A percentile compares a stretch with the other conserved stretches of the same genome.
Conservation (phyloP, 2,888 invertebrate genomes). For the Parnassius apollo region DNA sequence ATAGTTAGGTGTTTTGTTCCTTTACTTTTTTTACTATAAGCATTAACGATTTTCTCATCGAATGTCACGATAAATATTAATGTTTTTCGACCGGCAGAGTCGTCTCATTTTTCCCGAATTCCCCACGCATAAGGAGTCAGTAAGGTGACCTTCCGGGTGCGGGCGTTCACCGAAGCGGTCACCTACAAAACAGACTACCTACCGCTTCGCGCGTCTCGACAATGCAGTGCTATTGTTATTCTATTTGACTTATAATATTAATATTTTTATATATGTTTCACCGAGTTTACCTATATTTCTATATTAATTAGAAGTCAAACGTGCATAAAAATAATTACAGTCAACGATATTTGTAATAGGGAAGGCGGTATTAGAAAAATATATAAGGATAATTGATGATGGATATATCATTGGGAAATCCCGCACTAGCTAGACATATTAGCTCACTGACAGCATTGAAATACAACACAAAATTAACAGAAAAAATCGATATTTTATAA, state of each 20-base stretch:
- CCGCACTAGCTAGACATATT: background rate
- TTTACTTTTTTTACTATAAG: background rate
- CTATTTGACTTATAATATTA: constrained; percentile 12
- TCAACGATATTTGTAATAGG: too few species aligned
- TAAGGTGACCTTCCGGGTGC: constrained; percentile 74
- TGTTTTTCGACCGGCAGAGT: constrained; percentile 4
- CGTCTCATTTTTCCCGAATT: constrained; percentile 45
- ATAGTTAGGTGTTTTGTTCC: too few species aligned
- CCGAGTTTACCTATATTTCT: background rate
- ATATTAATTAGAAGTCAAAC: constrained; percentile 1
- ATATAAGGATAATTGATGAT: background rate
- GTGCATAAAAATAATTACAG: background rate
- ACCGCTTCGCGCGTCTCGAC: constrained; percentile 8
- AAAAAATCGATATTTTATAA: too few species aligned
- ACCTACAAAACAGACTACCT: constrained; percentile 43
- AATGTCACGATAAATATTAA: constrained; percentile 8
- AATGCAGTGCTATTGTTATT: constrained; percentile 25
- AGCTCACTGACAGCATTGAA: background rate
- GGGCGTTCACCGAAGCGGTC: constrained; percentile 50
- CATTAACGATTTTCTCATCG: background rate
- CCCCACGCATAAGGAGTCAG: constrained; percentile 44
- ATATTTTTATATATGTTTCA: constrained; percentile 14
- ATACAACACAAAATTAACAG: too few species aligned
- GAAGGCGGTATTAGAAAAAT: background rate
- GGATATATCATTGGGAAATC: background rate